Conservation (phyloP, 2,113 vertebrate species). For the Rhabdornis inornatus region DNA sequence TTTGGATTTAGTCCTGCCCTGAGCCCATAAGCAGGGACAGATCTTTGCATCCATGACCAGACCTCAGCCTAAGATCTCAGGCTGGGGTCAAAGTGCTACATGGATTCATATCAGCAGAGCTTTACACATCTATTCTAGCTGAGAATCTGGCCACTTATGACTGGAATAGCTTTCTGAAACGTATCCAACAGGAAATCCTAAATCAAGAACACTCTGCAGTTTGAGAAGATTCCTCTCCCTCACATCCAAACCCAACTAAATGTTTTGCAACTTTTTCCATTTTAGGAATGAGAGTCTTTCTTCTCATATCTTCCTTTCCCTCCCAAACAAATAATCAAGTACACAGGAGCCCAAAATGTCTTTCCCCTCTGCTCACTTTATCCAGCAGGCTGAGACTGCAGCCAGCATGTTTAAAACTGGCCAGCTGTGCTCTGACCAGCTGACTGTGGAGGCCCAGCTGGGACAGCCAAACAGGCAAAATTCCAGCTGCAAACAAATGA, state of each 20-base stretch:
- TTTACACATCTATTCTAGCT: slow-evolving; percentile 14
- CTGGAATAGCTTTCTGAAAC: slow-evolving; percentile 33
- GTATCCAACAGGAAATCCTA: slow-evolving; percentile 59
- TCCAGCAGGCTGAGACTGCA: not conserved
- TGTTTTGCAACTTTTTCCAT: slow-evolving; percentile 52
- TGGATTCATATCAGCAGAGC: not conserved
- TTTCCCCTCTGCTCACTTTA: not conserved
- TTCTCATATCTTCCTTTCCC: slow-evolving; percentile 22
- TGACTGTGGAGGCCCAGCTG: slow-evolving; percentile 38
- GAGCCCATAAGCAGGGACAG: not conserved
- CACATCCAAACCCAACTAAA: not conserved
- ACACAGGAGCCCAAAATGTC: slow-evolving; percentile 42
- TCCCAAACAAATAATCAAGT: slow-evolving; percentile 55
- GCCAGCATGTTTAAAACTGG: not conserved
- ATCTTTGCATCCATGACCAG: not conserved
- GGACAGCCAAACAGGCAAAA: not conserved
- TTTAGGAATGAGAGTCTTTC: slow-evolving; percentile 48
- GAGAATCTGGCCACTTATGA: slow-evolving; percentile 40
- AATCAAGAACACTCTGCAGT: slow-evolving; percentile 54
- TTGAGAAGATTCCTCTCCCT: slow-evolving; percentile 42
- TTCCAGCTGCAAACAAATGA: slow-evolving; percentile 51
- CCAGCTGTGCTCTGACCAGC: slow-evolving; percentile 53
- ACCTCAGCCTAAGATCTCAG: not conserved
- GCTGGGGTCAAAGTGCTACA: not conserved
- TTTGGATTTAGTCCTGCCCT: not conserved